Base-by-base conservation (phyloP, 2,888 invertebrate genomes). In the Orthonevra nobilis region DNA sequence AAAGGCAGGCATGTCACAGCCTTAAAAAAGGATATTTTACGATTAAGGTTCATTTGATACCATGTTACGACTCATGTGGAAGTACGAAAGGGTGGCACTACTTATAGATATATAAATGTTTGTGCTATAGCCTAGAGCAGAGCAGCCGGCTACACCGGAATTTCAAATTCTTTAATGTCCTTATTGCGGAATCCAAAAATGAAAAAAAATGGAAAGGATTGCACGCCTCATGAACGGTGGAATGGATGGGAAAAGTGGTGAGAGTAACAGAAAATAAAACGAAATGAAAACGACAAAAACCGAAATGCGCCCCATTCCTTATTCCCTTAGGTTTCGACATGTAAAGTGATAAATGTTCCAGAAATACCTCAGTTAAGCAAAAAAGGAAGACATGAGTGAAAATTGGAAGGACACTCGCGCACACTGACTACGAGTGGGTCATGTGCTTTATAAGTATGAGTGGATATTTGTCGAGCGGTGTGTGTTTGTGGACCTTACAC, bases 311-410 rank as follows among this genome's bases (percentile, higher is more conserved):
- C 61, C 50, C n/a, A n/a, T n/a, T 23, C 5, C 23, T 54, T 73
- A 66, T 73, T 58, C 42, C n/a, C 42, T 61, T 68, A 73, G 79
- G 72, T 77, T 73, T 73, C 73, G 73, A 79, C 73, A 73, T 79
- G 66, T 73, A 79, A 79, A 79, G 68, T 79, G 79, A 79, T 73
- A 79, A 79, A 79, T 79, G 73, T 56, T 79, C 73, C 66, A 61
- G 60, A 61, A 79, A 73, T 68, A 73, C 48, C 60, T 61, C 46
- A 38, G 30, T 26, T 19, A 28, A 42, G 46, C 12, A 38, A 58
- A 19, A 32, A 19, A 28, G 40, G 17, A 52, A 30, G 23, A 12
- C 48, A 15, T 17, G 23, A 23, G 7, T 20, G 36, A 15, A 40
- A 19, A 44, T 32, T 28, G 7, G 32, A 42, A 34, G 40, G 28